Conservation (phyloP, 2,113 vertebrate species). For the Turdus rufiventris region DNA sequence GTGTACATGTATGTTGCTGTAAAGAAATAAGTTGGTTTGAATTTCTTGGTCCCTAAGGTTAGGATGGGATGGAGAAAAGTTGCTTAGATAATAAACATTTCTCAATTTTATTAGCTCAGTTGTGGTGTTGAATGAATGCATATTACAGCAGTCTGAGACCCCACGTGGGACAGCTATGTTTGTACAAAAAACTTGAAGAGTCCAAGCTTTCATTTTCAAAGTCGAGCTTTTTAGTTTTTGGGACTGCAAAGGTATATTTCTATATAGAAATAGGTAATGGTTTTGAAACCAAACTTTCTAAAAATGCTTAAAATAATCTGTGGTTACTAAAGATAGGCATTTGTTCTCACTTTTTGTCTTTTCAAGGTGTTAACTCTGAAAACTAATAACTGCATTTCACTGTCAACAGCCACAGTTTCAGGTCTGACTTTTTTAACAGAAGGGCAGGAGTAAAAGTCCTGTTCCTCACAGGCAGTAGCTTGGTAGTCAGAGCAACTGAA, state of each 20-base stretch:
- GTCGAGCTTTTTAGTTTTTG: not conserved
- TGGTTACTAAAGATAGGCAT: not conserved
- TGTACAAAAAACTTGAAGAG: not conserved
- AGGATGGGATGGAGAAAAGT: not conserved
- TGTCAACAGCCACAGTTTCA: not conserved
- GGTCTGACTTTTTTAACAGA: not conserved
- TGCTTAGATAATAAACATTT: not conserved
- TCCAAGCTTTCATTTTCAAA: not conserved
- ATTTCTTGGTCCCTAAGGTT: not conserved
- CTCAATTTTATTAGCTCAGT: not conserved
- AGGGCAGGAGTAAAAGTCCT: not conserved
- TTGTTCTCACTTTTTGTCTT: not conserved
- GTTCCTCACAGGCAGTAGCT: not conserved
- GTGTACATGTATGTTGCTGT: not conserved
- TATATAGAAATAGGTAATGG: not conserved
- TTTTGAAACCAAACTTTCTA: not conserved
- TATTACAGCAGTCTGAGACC: not conserved
- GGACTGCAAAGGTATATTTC: not conserved
- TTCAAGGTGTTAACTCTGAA: not conserved
- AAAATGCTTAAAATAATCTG: rapidly evolving
- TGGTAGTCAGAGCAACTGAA: not conserved
- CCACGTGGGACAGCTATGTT: not conserved
- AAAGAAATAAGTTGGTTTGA: not conserved
- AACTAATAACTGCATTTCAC: not conserved
- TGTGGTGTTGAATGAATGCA: not conserved